Conservation (phyloP, 2,113 vertebrate species). For the Oryctolagus cuniculus region mOryCun1.1 NC_091440.1:53689501-53690000, state of each 20-base stretch:
- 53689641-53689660: background rate
- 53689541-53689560: background rate
- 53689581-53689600: background rate
- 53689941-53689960: background rate
- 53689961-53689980: background rate
- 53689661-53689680: background rate
- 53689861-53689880: background rate
- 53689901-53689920: background rate
- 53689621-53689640: background rate
- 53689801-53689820: background rate
- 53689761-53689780: background rate
- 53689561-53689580: background rate
- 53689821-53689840: constrained; percentile 9
- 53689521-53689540: background rate
- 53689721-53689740: background rate
- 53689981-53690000: background rate
- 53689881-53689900: background rate
- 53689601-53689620: background rate
- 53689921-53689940: background rate
- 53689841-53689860: background rate
- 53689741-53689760: background rate
- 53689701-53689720: background rate
- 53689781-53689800: background rate
- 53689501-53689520: background rate
- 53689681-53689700: background rate